Evolutionary conservation across 2,888 invertebrate species (phyloP).

Genomic region (Smittia aterrima): DNA sequence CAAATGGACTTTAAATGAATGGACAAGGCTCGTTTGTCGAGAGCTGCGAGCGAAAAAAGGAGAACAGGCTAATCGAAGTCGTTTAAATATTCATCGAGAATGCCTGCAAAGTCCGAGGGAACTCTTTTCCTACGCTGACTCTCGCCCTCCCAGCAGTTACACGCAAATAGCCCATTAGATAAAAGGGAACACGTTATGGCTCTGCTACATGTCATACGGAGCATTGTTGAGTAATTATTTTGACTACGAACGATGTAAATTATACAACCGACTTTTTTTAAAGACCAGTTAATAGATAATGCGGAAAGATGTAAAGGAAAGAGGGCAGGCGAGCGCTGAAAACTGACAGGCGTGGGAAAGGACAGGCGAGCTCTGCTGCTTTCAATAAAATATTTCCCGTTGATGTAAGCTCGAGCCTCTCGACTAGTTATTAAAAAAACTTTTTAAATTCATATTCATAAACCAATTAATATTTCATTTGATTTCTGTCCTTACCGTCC

Average conservation of each 20-base stretch:
- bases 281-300: slow-evolving; percentile 21
- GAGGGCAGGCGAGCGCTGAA: neutral
- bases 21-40: neutral
- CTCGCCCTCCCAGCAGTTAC: neutral
- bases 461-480: neutral
- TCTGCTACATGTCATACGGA: slow-evolving; percentile 9
- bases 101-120: slow-evolving; percentile 15
- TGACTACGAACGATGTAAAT: slow-evolving; percentile 15
- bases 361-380: neutral
- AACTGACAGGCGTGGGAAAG: slow-evolving; percentile 16
- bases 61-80: slow-evolving; percentile 30
- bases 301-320: neutral
- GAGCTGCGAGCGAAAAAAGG: neutral
- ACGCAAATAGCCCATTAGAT: slow-evolving; percentile 41
- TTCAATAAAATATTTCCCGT: neutral
- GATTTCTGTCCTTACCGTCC: neutral
- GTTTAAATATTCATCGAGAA: slow-evolving; percentile 37
- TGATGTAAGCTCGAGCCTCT: neutral
- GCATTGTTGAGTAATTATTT: slow-evolving; percentile 29
- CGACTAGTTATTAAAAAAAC: slow-evolving; percentile 1
- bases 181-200: slow-evolving; percentile 19
- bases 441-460: neutral
- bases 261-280: slow-evolving; percentile 29
- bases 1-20: too few species aligned
- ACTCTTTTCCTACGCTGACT: neutral